Percentiles rank a stretch among this genome's conserved stretches.
Conservation (phyloP, 2,797 vertebrate species). For the Natrix natrix region DNA sequence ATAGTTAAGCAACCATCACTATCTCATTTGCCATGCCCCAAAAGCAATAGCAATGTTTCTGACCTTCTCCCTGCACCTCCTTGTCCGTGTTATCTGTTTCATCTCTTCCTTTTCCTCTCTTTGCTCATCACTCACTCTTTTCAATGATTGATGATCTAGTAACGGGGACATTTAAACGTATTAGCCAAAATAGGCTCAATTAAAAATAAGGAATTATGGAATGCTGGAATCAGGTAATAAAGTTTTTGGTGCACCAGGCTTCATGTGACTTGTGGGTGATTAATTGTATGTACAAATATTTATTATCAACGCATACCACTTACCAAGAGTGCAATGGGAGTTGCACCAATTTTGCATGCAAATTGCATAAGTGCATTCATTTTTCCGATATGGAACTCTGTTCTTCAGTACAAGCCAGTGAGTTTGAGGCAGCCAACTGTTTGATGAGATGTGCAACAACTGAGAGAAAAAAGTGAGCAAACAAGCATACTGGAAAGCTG, state of each 20-base stretch:
- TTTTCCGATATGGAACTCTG: neutral
- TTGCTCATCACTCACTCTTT: neutral
- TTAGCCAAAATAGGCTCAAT: neutral
- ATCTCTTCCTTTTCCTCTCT: neutral
- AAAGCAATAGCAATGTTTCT: neutral
- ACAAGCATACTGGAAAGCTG: neutral
- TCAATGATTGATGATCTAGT: neutral
- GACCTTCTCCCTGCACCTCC: neutral
- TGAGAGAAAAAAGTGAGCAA: neutral
- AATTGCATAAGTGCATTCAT: neutral
- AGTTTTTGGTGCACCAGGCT: neutral
- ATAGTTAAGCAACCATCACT: neutral
- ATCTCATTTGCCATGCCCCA: neutral
- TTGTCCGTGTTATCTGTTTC: neutral
- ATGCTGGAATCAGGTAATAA: neutral
- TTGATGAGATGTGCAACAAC: neutral
- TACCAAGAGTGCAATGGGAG: constrained; percentile 50
- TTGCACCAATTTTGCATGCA: neutral
- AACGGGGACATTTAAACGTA: neutral
- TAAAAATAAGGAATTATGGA: neutral
- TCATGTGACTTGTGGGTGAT: fast-evolving
- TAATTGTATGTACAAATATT: constrained; percentile 48
- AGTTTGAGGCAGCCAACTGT: neutral
- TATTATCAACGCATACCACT: constrained; percentile 20
- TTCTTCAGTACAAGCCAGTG: neutral